Percentiles rank a stretch among this genome's conserved stretches.
Evolutionary conservation across 2,113 vertebrate genomes (phyloP).

Genomic region (Ailurus styani): DNA sequence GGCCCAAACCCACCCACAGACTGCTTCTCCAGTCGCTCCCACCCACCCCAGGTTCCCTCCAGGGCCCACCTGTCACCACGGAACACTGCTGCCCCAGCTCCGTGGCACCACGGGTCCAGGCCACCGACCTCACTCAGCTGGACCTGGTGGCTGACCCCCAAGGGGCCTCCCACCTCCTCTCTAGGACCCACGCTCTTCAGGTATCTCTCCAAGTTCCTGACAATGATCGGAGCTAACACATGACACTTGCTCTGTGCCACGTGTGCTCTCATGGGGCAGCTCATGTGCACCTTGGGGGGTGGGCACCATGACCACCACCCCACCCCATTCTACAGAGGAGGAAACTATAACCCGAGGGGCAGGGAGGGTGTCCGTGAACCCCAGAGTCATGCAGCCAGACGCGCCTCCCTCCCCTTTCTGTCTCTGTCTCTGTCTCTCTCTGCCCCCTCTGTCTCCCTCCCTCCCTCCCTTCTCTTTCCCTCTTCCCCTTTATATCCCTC

Average conservation of each 20-base stretch:
- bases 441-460: too few species aligned
- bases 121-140: background rate
- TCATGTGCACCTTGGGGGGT: rapidly evolving
- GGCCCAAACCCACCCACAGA: background rate
- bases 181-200: background rate
- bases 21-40: too few species aligned
- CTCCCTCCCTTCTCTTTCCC: background rate
- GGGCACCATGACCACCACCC: rapidly evolving
- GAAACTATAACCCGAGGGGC: background rate
- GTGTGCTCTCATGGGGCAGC: rapidly evolving
- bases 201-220: background rate
- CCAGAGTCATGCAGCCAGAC: too few species aligned
- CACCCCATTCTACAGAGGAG: too few species aligned
- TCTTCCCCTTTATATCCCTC: too few species aligned
- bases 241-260: background rate
- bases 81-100: rapidly evolving
- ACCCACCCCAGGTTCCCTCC: background rate
- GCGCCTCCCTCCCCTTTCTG: rapidly evolving
- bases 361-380: rapidly evolving
- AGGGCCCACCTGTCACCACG: background rate
- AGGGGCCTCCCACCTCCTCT: background rate
- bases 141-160: rapidly evolving
- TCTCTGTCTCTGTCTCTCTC: too few species aligned
- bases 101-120: rapidly evolving
- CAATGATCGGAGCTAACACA: rapidly evolving